Percentiles rank a stretch among this genome's conserved stretches.
Evolutionary conservation across 1,140 invertebrate species (phyloP).

Genomic region (Drosophila sp.): DNA sequence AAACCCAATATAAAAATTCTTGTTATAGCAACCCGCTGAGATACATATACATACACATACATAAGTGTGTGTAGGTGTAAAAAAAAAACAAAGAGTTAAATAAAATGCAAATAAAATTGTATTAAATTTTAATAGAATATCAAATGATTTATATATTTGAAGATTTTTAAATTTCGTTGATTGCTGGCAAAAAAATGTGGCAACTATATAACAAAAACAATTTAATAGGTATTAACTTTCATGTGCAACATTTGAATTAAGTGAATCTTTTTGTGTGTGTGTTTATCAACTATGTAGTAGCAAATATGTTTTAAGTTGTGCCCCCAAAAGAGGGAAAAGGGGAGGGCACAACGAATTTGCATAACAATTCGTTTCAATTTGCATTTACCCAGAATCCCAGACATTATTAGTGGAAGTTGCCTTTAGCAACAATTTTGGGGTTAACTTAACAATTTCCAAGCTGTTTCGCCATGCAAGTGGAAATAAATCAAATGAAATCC

Average conservation of each 20-base stretch:
- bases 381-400: conserved; percentile 41
- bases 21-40: conserved; percentile 22
- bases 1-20: conserved; percentile 36
- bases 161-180: conserved; percentile 30
- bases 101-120: conserved; percentile 44
- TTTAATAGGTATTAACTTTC: background rate
- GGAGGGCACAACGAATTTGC: conserved; percentile 43
- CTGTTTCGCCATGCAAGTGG: conserved; percentile 46
- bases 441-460: conserved; percentile 49
- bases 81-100: conserved; percentile 19
- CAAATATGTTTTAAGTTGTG: background rate
- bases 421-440: conserved; percentile 53
- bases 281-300: background rate
- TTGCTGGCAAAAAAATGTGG: conserved; percentile 5
- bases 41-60: background rate
- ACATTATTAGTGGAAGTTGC: conserved; percentile 51
- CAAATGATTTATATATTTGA: conserved; percentile 32
- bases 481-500: conserved; percentile 65
- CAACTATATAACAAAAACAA: background rate
- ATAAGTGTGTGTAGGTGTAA: background rate
- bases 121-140: conserved; percentile 55
- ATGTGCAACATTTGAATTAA: background rate
- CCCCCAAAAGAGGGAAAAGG: conserved; percentile 13
- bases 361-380: conserved; percentile 68
- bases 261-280: background rate